Evolutionary conservation across 2,113 vertebrate genomes (phyloP), one percentile per base, ranked within the genome.

Genomic region (Larimichthys polyactis): DNA sequence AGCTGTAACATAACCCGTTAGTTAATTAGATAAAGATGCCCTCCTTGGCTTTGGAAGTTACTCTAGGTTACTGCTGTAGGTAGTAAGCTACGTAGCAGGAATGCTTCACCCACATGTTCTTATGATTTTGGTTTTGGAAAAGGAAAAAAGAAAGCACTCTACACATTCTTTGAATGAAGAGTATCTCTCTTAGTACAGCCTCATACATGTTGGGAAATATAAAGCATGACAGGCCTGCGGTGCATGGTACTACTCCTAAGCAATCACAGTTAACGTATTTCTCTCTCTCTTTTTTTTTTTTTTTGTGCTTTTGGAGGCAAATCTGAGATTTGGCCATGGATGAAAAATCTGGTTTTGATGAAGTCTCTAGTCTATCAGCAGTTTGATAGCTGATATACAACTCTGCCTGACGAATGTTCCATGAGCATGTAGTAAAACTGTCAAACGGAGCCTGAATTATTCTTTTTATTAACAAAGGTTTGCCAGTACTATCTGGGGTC

Each of bases 331-430:
- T 82, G 52, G 54, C 69, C 12, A 55, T 51, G 54, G 57, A 58
- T 29, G 51, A 77, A 77, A 64, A 82, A 81, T 90, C 69, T 78
- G 86, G 43, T 86, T 84, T 77, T 83, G 59, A 87, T 85, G 22
- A 86, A 82, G 51, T 48, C 17, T 52, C 20, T 57, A 5, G 3
- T 86, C 73, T 54, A 46, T 85, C 51, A 72, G 71, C 16, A 63
- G 63, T 71, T 75, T 80, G 60, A 51, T 69, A 72, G 77, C 59
- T 62, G 24, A 81, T 71, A 11, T 57, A 20, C 44, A 46, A 46
- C 14, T 46, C 24, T 66, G 48, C 16, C 44, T 64, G 48, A 65
- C 6, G 19, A 83, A 74, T 60, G 60, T 79, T 86, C 73, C 75
- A 76, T 64, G 69, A 84, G 64, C 44, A 64, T 65, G 48, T 8